These are phyloP conservation scores for Troides oblongomaculatus DNA, from an alignment of 2,888 invertebrate species.

Conservation along the genomic window DNA sequence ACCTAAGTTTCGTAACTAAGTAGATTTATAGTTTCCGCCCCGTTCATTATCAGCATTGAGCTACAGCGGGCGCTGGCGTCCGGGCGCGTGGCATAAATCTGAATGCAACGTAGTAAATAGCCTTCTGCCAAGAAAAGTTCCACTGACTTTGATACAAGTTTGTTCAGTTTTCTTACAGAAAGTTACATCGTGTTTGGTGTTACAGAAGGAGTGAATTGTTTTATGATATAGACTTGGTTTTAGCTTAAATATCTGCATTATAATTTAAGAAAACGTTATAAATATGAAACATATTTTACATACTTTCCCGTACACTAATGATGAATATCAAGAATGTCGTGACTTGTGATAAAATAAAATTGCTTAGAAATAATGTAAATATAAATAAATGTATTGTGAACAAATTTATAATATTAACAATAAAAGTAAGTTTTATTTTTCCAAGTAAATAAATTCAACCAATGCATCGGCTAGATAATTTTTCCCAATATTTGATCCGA, in stretches of 20 bases:
- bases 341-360: not conserved
- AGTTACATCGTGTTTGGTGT: constrained; percentile 32
- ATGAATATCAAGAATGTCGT: not conserved
- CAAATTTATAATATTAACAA: not conserved
- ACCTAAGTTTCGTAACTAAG: constrained; percentile 71
- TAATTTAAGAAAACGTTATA: not conserved
- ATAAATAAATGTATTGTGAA: not conserved
- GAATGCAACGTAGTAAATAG: constrained; percentile 69
- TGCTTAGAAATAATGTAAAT: not conserved
- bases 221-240: constrained; percentile 5
- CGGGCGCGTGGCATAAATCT: constrained; percentile 72
- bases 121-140: constrained; percentile 55
- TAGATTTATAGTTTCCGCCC: constrained; percentile 79
- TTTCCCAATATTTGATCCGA: constrained; percentile 36
- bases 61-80: constrained; percentile 42
- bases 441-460: constrained; percentile 34
- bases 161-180: constrained; percentile 43
- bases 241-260: not conserved
- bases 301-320: not conserved
- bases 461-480: constrained; percentile 38
- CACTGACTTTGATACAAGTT: constrained; percentile 53
- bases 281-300: not conserved
- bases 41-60: constrained; percentile 77
- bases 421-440: not conserved
- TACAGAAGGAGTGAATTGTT: constrained; percentile 17